A percentile compares a stretch with the other conserved stretches of the same genome.
Conservation (phyloP, 1,140 invertebrate genomes). For the Ephestia elutella region DNA sequence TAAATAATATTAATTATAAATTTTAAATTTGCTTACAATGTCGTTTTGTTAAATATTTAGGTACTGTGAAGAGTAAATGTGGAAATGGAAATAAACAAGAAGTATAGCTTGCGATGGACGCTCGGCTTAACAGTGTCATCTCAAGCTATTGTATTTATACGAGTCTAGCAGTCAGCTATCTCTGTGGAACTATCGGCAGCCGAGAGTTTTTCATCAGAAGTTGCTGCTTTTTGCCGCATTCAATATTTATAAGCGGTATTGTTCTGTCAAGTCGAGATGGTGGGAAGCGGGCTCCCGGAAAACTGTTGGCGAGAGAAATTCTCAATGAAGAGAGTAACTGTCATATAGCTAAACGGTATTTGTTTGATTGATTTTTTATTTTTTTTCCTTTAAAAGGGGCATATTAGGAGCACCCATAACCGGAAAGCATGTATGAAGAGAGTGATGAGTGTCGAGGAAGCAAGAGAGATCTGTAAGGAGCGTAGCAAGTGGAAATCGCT, state of each 20-base stretch:
- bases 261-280: constrained; percentile 35
- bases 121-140: neutral
- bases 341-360: neutral
- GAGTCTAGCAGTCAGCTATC: neutral
- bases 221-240: constrained; percentile 23
- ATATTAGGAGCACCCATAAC: no score
- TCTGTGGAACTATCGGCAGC: neutral
- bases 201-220: neutral
- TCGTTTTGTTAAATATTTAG: no score
- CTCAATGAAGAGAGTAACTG: neutral
- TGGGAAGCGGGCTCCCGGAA: constrained; percentile 46
- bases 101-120: no score
- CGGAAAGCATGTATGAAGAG: no score
- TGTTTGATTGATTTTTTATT: neutral
- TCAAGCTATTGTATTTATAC: neutral
- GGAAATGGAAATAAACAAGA: no score
- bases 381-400: neutral
- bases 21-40: no score
- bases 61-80: no score
- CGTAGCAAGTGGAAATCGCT: no score
- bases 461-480: no score
- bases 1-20: no score
- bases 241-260: constrained; percentile 35
- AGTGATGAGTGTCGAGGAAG: no score
- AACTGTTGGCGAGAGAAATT: constrained; percentile 22